These are phyloP conservation scores for Drosophila pegasa DNA, from an alignment of 2,888 invertebrate genomes.

Conservation along the genomic window DNA sequence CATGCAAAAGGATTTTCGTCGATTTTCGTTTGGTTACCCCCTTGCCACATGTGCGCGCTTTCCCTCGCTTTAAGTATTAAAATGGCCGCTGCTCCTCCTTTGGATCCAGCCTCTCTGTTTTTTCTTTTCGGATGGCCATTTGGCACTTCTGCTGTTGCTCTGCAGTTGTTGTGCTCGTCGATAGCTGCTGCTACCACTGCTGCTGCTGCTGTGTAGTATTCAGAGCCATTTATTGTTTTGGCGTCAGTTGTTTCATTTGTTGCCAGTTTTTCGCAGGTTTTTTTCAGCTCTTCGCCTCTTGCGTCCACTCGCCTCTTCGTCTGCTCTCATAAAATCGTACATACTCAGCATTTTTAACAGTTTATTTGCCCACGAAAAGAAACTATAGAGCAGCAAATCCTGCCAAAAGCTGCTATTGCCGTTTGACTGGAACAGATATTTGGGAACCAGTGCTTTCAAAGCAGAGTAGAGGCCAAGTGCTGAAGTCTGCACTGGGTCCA, in stretches of 20 bases:
- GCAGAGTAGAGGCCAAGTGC: neutral
- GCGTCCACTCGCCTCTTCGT: neutral
- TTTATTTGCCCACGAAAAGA: slow-evolving; percentile 66
- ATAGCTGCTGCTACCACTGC: slow-evolving; percentile 35
- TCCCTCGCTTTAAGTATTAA: slow-evolving; percentile 22
- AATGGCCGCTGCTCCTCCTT: slow-evolving; percentile 11
- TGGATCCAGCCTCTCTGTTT: slow-evolving; percentile 13
- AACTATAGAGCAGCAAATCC: slow-evolving; percentile 39
- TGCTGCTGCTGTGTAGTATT: slow-evolving; percentile 51
- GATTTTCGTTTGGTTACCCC: slow-evolving; percentile 66
- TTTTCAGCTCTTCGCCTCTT: neutral
- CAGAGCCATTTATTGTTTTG: slow-evolving; percentile 73
- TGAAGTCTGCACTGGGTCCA: neutral
- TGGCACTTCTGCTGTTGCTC: slow-evolving; percentile 48
- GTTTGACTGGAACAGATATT: slow-evolving; percentile 21
- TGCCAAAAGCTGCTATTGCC: slow-evolving; percentile 38
- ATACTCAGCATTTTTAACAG: slow-evolving; percentile 72
- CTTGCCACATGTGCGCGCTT: slow-evolving; percentile 64
- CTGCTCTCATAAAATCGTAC: slow-evolving; percentile 40
- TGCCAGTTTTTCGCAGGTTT: slow-evolving; percentile 34
- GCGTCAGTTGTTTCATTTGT: slow-evolving; percentile 72
- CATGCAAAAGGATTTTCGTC: slow-evolving; percentile 80
- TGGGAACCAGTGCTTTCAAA: neutral
- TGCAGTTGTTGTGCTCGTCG: slow-evolving; percentile 21
- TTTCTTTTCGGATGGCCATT: slow-evolving; percentile 38